phyloP scores from a whole-genome alignment of 2,888 invertebrate species.

The Chydorus sphaericus region DNA sequence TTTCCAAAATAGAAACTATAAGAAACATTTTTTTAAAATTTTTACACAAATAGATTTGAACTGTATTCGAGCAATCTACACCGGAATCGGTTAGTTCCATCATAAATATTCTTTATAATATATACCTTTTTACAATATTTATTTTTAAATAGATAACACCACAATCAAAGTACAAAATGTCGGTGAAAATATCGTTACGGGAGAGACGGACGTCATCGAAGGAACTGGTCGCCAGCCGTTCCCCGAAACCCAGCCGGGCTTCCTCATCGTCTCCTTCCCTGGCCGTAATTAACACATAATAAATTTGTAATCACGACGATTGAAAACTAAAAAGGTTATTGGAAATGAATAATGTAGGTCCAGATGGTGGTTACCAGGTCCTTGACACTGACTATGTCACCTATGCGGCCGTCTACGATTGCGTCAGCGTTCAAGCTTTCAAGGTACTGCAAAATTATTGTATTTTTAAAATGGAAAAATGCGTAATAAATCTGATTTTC shows the following conservation, averaged over 20 bases:
- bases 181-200: slow-evolving; percentile 14
- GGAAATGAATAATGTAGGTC: too few relatives aligned
- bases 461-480: too few relatives aligned
- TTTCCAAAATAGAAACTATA: neutral
- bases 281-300: slow-evolving; percentile 12
- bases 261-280: slow-evolving; percentile 12
- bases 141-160: neutral
- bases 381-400: slow-evolving; percentile 21
- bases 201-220: slow-evolving; percentile 10
- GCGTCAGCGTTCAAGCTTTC: slow-evolving; percentile 14
- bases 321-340: neutral
- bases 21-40: too few relatives aligned
- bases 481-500: too few relatives aligned
- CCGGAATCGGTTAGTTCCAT: neutral
- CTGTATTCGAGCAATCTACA: neutral
- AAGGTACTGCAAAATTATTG: too few relatives aligned
- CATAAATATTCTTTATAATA: too few relatives aligned
- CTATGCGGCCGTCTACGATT: slow-evolving; percentile 21
- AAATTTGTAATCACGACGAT: neutral
- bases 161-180: slow-evolving; percentile 16
- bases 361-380: slow-evolving; percentile 19
- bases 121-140: neutral
- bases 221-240: slow-evolving; percentile 13
- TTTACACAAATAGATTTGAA: neutral
- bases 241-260: slow-evolving; percentile 13